Base-by-base conservation (phyloP, 2,888 invertebrate species). In the Abrostola triplasia region DNA sequence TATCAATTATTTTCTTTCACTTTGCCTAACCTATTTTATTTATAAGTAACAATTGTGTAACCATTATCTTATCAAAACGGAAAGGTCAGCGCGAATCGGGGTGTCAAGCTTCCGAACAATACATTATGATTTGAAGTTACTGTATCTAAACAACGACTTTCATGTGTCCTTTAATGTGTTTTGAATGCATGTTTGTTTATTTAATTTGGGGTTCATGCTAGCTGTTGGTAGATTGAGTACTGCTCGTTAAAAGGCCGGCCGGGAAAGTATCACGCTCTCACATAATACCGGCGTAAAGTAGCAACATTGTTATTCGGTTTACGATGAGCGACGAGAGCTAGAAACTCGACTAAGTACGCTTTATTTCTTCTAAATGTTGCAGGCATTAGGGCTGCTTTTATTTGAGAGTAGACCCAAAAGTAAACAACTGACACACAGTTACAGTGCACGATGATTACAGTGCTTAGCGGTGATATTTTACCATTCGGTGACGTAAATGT, bases 31-130 rank as follows among this genome's bases (percentile, higher is more conserved):
- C 81, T 73, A 82, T 76, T 77, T 82, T 81, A 75, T 81, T 81
- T 79, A 73, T 82, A 83, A 79, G 73, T 80, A 81, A 73, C 63
- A 73, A 79, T 89, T 90, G 88, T 85, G 88, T 90, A 88, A 88
- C 79, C 52, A 65, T 73, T 92, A 92, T 92, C 92, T 92, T 91
- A 92, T 92, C 93, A 47, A 67, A 90, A 89, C 91, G 91, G 91
- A 92, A 92, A 92, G 93, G 92, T 92, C 92, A 89, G 80, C 83
- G 82, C 85, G 82, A 88, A 89, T 87, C 84, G 76, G 80, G 82
- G 83, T 86, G 88, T 87, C 88, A 85, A 79, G 83, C 89, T 90
- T 92, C 91, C 91, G 85, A 91, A 88, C 88, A 84, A 84, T 88
- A 84, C 82, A 84, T 88, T 80, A 83, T 77, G 65, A 77, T 79